phyloP scores from a whole-genome alignment of 2,113 vertebrate genomes.

The Paracanthobrama guichenoti region DNA sequence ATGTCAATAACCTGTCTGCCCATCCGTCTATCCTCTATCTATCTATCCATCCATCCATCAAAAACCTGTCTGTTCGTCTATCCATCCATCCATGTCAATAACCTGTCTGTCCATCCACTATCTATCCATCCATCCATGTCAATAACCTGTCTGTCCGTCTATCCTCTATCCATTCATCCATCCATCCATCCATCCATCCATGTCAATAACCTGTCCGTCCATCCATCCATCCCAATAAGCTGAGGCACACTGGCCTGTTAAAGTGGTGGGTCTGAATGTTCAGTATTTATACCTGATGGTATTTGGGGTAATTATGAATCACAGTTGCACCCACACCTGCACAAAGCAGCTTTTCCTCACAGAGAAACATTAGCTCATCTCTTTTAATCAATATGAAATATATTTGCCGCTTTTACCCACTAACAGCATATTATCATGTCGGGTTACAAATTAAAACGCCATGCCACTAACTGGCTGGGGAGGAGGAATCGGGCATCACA shows the following conservation, averaged over 20 bases:
- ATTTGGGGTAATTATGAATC: slow-evolving; percentile 9
- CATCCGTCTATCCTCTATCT: too few species aligned
- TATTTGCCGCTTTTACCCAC: slow-evolving; percentile 70
- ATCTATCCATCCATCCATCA: too few species aligned
- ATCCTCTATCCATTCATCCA: too few species aligned
- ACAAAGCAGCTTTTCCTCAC: slow-evolving; percentile 50
- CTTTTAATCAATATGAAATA: slow-evolving; percentile 77
- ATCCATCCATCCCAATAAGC: neutral
- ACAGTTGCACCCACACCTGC: slow-evolving; percentile 9
- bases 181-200: too few species aligned
- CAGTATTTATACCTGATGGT: neutral
- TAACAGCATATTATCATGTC: slow-evolving; percentile 75
- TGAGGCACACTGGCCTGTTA: neutral
- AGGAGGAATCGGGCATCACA: slow-evolving; percentile 73
- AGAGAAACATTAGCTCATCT: slow-evolving; percentile 45
- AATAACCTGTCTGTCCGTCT: too few species aligned
- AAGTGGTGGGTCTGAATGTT: neutral
- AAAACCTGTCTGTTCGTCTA: too few species aligned
- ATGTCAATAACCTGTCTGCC: too few species aligned
- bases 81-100: too few species aligned
- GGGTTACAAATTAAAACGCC: slow-evolving; percentile 80
- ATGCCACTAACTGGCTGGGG: slow-evolving; percentile 71
- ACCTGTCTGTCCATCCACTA: too few species aligned
- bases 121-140: too few species aligned
- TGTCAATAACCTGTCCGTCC: too few species aligned